phyloP scores from a whole-genome alignment of 2,113 vertebrate species.

The Petrocephalus zakoni region DNA sequence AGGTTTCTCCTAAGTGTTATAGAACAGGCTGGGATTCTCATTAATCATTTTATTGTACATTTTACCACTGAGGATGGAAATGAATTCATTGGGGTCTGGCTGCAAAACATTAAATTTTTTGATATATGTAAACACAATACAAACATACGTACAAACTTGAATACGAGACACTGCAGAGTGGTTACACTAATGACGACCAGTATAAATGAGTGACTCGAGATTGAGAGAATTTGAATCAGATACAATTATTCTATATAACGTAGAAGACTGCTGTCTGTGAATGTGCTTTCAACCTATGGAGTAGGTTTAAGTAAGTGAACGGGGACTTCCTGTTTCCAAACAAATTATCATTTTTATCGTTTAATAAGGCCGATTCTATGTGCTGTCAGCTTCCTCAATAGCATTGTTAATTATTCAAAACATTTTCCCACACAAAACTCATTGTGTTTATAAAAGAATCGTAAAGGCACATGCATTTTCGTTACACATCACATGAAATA shows the following conservation, averaged over 20 bases:
- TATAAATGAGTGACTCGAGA: neutral
- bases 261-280: neutral
- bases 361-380: neutral
- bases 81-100: neutral
- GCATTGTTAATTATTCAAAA: neutral
- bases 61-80: neutral
- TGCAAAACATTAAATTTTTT: neutral
- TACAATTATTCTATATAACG: neutral
- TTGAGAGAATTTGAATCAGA: neutral
- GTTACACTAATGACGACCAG: neutral
- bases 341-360: neutral
- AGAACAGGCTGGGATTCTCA: neutral
- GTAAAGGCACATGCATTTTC: neutral
- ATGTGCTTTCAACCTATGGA: neutral
- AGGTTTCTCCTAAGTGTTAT: neutral
- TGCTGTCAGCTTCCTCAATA: neutral
- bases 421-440: neutral
- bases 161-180: neutral
- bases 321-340: neutral
- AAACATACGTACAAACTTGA: neutral
- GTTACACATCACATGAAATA: constrained; percentile 4
- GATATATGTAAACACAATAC: neutral
- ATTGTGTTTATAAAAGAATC: neutral
- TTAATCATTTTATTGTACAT: neutral
- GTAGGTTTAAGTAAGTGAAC: neutral